Conservation (phyloP, 2,888 invertebrate genomes). For the Pyrocoelia pectoralis region DNA sequence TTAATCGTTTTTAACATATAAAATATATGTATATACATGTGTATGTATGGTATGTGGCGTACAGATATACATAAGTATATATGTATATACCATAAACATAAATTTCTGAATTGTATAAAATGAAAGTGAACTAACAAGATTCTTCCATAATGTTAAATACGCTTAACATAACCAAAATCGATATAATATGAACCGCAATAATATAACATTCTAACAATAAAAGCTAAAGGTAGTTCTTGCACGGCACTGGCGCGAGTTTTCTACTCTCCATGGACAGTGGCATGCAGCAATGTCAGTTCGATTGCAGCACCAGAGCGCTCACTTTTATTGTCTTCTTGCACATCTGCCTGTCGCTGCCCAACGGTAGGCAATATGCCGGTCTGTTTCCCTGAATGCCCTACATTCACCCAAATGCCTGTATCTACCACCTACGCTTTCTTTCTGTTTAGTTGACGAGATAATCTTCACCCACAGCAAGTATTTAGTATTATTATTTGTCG, state of each 20-base stretch:
- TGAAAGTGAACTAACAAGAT: slow-evolving; percentile 48
- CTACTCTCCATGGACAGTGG: slow-evolving; percentile 56
- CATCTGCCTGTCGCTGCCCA: slow-evolving; percentile 61
- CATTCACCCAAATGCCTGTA: slow-evolving; percentile 22
- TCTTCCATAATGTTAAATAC: slow-evolving; percentile 30
- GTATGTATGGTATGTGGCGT: slow-evolving; percentile 51
- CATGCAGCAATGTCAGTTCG: slow-evolving; percentile 59
- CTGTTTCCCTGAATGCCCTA: slow-evolving; percentile 20
- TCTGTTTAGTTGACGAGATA: slow-evolving; percentile 13
- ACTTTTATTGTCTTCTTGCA: slow-evolving; percentile 59
- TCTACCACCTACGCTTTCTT: slow-evolving; percentile 7
- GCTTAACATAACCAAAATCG: slow-evolving; percentile 39
- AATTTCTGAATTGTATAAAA: slow-evolving; percentile 47
- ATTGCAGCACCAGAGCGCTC: slow-evolving; percentile 58
- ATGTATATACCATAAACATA: slow-evolving; percentile 52
- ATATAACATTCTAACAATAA: slow-evolving; percentile 36
- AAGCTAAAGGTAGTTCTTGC: slow-evolving; percentile 44
- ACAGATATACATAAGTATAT: slow-evolving; percentile 54
- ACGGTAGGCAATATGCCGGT: slow-evolving; percentile 52
- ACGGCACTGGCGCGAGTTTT: slow-evolving; percentile 56
- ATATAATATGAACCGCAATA: slow-evolving; percentile 43
- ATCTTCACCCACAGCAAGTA: slow-evolving; percentile 3
- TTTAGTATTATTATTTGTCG: not conserved
- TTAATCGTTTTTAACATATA: slow-evolving; percentile 52
- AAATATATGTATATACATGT: slow-evolving; percentile 57